Evolutionary conservation across 2,888 invertebrate genomes (phyloP).

Genomic region (Pyrocoelia pectoralis): DNA sequence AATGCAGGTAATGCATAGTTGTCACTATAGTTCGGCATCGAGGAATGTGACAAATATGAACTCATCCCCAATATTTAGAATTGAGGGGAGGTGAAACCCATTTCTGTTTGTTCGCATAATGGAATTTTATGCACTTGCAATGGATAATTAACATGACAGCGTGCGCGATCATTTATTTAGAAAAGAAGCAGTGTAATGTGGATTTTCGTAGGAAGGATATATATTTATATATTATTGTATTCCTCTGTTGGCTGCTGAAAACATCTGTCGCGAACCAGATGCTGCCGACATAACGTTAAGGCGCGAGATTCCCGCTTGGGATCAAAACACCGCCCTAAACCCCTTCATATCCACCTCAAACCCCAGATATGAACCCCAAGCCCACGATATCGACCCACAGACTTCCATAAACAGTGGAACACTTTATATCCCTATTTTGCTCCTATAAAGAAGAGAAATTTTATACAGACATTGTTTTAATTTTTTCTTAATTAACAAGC

Average conservation of each 20-base stretch:
- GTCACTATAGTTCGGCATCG: constrained; percentile 49
- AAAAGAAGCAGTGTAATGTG: not conserved
- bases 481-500: not conserved
- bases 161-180: constrained; percentile 23
- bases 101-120: constrained; percentile 51
- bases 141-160: constrained; percentile 60
- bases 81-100: constrained; percentile 47
- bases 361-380: constrained; percentile 46
- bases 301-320: constrained; percentile 39
- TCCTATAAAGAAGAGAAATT: constrained; percentile 12
- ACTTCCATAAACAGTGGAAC: constrained; percentile 37
- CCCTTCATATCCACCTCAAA: constrained; percentile 42
- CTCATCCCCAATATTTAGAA: constrained; percentile 51
- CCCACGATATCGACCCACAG: constrained; percentile 43
- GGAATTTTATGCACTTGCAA: constrained; percentile 55
- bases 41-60: constrained; percentile 57
- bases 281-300: constrained; percentile 46
- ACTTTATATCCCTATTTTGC: constrained; percentile 16
- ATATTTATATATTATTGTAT: constrained; percentile 45
- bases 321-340: constrained; percentile 37
- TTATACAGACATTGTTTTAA: not conserved
- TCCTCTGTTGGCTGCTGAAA: constrained; percentile 43
- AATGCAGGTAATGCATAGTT: constrained; percentile 43
- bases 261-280: constrained; percentile 49
- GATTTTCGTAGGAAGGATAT: constrained; percentile 5